A percentile compares a stretch with the other conserved stretches of the same genome.
Conservation (phyloP, 2,888 invertebrate genomes). For the Netelia inedita region DNA sequence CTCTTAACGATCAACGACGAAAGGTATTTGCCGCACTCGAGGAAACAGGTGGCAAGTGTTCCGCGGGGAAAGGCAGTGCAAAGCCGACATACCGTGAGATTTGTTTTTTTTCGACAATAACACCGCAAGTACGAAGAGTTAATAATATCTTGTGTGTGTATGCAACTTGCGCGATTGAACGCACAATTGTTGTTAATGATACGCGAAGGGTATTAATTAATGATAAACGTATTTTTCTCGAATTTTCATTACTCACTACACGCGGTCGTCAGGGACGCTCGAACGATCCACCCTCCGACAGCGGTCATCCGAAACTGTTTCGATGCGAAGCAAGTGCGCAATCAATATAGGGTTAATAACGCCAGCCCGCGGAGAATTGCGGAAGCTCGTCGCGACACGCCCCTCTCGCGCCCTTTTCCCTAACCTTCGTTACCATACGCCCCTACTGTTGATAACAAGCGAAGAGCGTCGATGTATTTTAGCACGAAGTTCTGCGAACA, state of each 20-base stretch:
- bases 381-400: constrained; percentile 40
- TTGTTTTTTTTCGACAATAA: too few relatives aligned
- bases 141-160: too few relatives aligned
- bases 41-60: background rate
- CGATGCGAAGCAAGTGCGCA: constrained; percentile 25
- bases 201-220: background rate
- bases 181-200: too few relatives aligned
- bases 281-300: constrained; percentile 38
- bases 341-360: constrained; percentile 50
- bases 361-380: constrained; percentile 40
- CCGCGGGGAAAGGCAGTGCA: too few relatives aligned
- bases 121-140: too few relatives aligned
- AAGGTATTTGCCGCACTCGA: background rate
- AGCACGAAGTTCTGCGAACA: too few relatives aligned
- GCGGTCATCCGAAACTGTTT: background rate
- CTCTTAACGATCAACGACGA: background rate
- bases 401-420: constrained; percentile 32
- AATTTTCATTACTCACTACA: background rate
- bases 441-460: constrained; percentile 23
- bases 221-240: constrained; percentile 8
- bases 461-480: background rate
- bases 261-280: constrained; percentile 42
- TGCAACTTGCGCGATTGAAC: too few relatives aligned
- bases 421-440: background rate
- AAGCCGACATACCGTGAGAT: too few relatives aligned